Evolutionary conservation across 2,797 vertebrate species (phyloP), one percentile per base, ranked within the genome.

Genomic region (Gila robusta): DNA sequence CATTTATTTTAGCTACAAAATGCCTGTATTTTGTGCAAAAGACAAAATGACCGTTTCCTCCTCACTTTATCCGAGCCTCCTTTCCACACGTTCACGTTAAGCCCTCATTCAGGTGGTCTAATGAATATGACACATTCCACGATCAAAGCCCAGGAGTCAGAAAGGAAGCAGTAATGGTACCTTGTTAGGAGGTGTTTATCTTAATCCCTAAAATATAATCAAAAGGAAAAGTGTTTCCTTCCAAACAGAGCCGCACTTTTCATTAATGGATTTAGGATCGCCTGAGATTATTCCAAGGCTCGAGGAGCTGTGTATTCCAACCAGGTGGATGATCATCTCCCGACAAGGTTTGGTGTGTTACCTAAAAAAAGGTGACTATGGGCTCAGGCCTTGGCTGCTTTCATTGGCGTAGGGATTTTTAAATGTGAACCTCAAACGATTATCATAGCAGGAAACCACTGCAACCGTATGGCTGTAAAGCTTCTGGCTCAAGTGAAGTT

Each of bases 171-270:
- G 93, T 95, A 95, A 95, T 94, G 93, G 93, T 91, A 93, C 93
- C 94, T 94, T 94, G 94, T 95, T 95, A 93, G 92, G 92, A 93
- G 91, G 90, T 95, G 94, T 95, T 96, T 94, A 94, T 95, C 94
- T 92, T 94, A 94, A 95, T 95, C 94, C 93, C 94, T 94, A 94
- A 94, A 95, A 95, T 94, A 95, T 92, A 94, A 93, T 94, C 92
- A 82, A 91, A 92, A 90, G 92, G 92, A 92, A 94, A 94, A 95
- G 94, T 95, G 93, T 93, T 96, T 96, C 94, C 94, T 95, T 95
- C 94, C 94, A 95, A 91, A 90, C 82, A 89, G 76, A 86, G 73
- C 73, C 17, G 39, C 82, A 67, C 82, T 89, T 87, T 83, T 70
- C 67, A 82, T 89, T 94, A 93, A 93, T 94, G 91, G 90, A 74